These are phyloP conservation scores for Pseudococcus jackbeardsleyi DNA, from an alignment of 2,888 invertebrate genomes.

Conservation along the genomic window DNA sequence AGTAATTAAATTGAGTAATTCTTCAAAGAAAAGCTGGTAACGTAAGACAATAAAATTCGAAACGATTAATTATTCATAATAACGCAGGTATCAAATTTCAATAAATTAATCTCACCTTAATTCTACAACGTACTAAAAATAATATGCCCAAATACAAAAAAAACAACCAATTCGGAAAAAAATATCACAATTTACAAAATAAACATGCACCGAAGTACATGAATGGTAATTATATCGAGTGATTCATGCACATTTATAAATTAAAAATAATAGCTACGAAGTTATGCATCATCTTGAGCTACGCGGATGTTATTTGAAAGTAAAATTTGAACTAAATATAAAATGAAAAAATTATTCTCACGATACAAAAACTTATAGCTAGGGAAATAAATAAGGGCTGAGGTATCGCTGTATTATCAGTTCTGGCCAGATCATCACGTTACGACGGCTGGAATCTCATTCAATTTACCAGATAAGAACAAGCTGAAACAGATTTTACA, in stretches of 20 bases:
- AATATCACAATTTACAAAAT: background rate
- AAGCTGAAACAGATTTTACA: conserved; percentile 15
- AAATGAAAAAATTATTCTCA: background rate
- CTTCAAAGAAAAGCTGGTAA: background rate
- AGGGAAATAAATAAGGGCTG: background rate
- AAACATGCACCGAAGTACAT: background rate
- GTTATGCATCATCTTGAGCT: background rate
- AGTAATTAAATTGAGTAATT: background rate
- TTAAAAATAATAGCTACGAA: background rate
- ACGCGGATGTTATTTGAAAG: background rate
- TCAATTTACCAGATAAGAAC: conserved; percentile 35
- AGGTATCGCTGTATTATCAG: background rate
- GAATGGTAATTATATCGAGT: background rate
- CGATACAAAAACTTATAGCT: background rate
- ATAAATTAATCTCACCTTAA: background rate
- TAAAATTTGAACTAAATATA: background rate
- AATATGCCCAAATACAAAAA: background rate
- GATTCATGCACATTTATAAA: background rate
- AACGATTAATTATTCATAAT: background rate
- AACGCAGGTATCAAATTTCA: background rate
- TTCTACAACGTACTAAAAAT: background rate
- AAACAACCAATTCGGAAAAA: background rate
- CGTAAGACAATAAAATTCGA: background rate
- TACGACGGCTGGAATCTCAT: conserved; percentile 40
- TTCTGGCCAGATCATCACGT: background rate